Evolutionary conservation across 2,113 vertebrate species (phyloP), one percentile per base, ranked within the genome.

Genomic region (Osmerus eperlanus): DNA sequence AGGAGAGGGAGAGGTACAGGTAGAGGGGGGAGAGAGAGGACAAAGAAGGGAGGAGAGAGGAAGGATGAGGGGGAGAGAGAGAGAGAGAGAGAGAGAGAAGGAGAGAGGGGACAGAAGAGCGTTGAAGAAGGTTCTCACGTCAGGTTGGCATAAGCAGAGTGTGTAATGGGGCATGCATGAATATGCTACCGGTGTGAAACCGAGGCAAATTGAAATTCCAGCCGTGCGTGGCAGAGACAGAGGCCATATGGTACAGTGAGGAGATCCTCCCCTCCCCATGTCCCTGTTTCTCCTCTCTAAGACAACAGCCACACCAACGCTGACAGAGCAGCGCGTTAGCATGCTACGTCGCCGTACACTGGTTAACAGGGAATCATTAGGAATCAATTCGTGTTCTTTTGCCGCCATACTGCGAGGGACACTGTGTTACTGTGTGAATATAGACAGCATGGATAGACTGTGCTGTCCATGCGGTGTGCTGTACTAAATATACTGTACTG

Each of bases 111-210:
- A 19, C 4, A 9, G 59, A 28, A 25, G 23, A 64, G 18, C 14
- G 28, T 56, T 36, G 70, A 65, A 15, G 47, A 11, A 28, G 11
- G 60, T 62, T 61, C 23, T 61, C 13, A 60, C 21, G 32, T 16
- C 25, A 65, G 25, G 7, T 16, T 51, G 32, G 55, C 41, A 19
- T 41, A 68, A 52, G 3, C 3, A 75, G 55, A 71, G 56, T 47
- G 67, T 32, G 55, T 58, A 66, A 76, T 71, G 70, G 67, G 36
- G 59, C 65, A 19, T 72, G 64, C n/a, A 5, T 0, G 81, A 66
- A 67, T 72, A 19, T 76, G 19, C 68, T 67, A 74, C 78, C 65
- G 32, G 14, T 65, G 21, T 25, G 55, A 71, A n/a, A 55, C 55
- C 1, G 54, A 55, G 67, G 32, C 60, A 68, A 73, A 66, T 36